Evolutionary conservation across 2,888 invertebrate species (phyloP).

Genomic region (Yponomeuta malinellus): DNA sequence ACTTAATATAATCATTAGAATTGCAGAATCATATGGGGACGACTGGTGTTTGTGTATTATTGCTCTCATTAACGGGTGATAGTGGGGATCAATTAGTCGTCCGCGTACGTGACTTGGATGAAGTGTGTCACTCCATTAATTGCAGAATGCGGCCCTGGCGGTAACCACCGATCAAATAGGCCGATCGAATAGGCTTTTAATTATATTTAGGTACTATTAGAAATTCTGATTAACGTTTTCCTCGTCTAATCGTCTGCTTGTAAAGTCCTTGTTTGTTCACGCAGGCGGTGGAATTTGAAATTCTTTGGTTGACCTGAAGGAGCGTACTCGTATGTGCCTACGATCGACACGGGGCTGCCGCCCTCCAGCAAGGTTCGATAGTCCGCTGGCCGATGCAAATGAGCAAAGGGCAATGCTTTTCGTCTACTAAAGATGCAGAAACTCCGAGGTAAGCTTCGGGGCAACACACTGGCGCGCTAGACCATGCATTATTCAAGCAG

Average conservation of each 20-base stretch:
- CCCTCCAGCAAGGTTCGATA: constrained; percentile 15
- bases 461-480: constrained; percentile 47
- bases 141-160: constrained; percentile 30
- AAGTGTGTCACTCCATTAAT: constrained; percentile 54
- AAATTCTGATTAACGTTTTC: constrained; percentile 44
- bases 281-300: too few species aligned
- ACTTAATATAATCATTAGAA: constrained; percentile 30
- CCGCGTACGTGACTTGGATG: constrained; percentile 57
- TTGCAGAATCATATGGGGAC: constrained; percentile 49
- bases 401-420: constrained; percentile 25
- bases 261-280: not conserved
- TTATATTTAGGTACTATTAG: constrained; percentile 42
- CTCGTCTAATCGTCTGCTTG: constrained; percentile 29
- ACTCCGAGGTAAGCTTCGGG: constrained; percentile 27
- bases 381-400: constrained; percentile 12
- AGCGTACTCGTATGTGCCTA: not conserved
- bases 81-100: constrained; percentile 23
- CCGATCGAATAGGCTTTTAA: constrained; percentile 31
- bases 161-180: constrained; percentile 24
- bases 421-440: constrained; percentile 45
- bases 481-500: constrained; percentile 50
- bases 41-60: constrained; percentile 44
- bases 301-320: not conserved
- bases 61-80: constrained; percentile 43
- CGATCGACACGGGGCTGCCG: not conserved